These are phyloP conservation scores for Bhutanitis thaidina DNA, from an alignment of 2,888 invertebrate genomes.

Conservation along the genomic window DNA sequence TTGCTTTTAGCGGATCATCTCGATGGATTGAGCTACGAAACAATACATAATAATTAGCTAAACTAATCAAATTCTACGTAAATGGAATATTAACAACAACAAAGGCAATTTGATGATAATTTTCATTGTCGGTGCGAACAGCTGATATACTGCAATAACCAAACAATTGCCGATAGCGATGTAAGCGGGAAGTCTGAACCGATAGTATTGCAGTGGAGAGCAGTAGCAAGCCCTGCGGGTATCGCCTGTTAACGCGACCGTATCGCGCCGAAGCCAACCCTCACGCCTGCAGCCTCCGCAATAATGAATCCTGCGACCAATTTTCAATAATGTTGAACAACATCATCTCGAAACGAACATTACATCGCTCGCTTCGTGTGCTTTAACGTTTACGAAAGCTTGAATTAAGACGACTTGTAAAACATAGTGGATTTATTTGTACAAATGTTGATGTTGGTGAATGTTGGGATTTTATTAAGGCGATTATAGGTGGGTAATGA, in stretches of 20 bases:
- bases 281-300: conserved; percentile 44
- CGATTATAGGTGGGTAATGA: conserved; percentile 61
- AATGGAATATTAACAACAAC: too few relatives aligned
- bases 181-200: conserved; percentile 31
- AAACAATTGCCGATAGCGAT: conserved; percentile 35
- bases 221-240: conserved; percentile 60
- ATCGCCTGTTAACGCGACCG: conserved; percentile 32
- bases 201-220: conserved; percentile 46
- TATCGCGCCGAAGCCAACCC: conserved; percentile 28
- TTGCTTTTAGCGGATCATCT: too few relatives aligned
- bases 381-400: neutral
- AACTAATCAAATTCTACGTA: too few relatives aligned
- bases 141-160: conserved; percentile 21
- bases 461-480: conserved; percentile 62
- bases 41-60: too few relatives aligned
- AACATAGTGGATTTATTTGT: neutral
- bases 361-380: conserved; percentile 31
- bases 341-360: neutral
- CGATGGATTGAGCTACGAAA: too few relatives aligned
- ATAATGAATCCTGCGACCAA: conserved; percentile 42
- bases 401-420: conserved; percentile 34
- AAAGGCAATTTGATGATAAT: too few relatives aligned
- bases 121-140: too few relatives aligned
- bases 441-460: conserved; percentile 31
- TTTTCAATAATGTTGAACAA: conserved; percentile 5